A percentile compares a stretch with the other conserved stretches of the same genome.
Evolutionary conservation across 1,140 invertebrate genomes (phyloP).

Genomic region (Gonioctena quinquepunctata): DNA sequence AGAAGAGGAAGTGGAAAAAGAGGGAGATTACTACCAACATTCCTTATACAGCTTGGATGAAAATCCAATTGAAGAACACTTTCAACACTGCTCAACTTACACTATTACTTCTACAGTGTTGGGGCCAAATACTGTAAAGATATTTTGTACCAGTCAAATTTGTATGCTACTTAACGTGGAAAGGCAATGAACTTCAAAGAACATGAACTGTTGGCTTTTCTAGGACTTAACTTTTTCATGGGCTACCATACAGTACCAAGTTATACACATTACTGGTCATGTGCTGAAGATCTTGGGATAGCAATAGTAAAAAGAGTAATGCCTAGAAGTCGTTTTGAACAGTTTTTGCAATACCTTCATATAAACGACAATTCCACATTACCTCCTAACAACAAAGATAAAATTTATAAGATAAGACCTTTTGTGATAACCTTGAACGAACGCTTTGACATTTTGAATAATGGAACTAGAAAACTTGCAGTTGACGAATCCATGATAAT

Average conservation of each 20-base stretch:
- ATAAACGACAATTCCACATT: background rate
- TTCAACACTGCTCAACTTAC: constrained; percentile 7
- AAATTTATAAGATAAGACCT: constrained; percentile 8
- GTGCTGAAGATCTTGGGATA: constrained; percentile 6
- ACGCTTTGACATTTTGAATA: background rate
- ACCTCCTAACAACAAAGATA: background rate
- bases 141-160: constrained; percentile 1
- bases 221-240: constrained; percentile 1
- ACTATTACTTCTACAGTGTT: constrained; percentile 8
- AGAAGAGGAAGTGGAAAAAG: constrained; percentile 2
- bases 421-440: constrained; percentile 2
- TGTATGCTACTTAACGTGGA: constrained; percentile 4
- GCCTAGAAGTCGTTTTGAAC: background rate
- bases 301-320: background rate
- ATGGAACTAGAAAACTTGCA: constrained; percentile 1
- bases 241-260: constrained; percentile 7
- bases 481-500: constrained; percentile 35
- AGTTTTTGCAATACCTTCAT: background rate
- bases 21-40: constrained; percentile 1
- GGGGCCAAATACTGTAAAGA: background rate
- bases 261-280: constrained; percentile 3
- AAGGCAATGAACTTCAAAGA: constrained; percentile 8
- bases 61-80: constrained; percentile 4
- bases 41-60: background rate
- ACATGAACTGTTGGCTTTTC: constrained; percentile 8